A percentile compares a stretch with the other conserved stretches of the same genome.
These are phyloP conservation scores for Heterotis niloticus DNA, from an alignment of 2,113 vertebrate species.

Conservation along the genomic window DNA sequence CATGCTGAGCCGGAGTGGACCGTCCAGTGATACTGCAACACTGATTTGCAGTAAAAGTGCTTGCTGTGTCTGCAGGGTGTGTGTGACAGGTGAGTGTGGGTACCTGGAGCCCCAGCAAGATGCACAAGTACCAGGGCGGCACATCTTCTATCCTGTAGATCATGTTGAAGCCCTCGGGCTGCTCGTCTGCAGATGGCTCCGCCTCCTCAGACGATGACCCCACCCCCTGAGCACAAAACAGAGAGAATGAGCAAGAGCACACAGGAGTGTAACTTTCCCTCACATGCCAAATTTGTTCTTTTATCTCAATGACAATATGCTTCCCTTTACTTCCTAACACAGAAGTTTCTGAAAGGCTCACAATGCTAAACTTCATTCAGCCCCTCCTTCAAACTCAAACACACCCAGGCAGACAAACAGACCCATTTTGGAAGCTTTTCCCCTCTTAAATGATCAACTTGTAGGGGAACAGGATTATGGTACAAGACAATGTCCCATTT, in stretches of 20 bases:
- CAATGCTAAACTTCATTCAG: background rate
- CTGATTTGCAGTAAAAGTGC: background rate
- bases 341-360: background rate
- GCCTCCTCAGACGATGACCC: background rate
- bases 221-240: constrained; percentile 14
- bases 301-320: background rate
- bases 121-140: constrained; percentile 93
- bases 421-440: background rate
- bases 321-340: background rate
- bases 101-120: constrained; percentile 93
- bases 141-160: constrained; percentile 89
- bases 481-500: background rate
- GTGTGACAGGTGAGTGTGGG: background rate
- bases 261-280: background rate
- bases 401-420: background rate
- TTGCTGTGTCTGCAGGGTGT: background rate
- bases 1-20: too few relatives aligned
- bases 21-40: background rate
- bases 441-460: constrained; percentile 1
- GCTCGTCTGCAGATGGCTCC: constrained; percentile 16
- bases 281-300: background rate
- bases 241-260: constrained; percentile 8
- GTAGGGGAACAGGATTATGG: background rate
- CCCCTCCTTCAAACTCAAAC: background rate
- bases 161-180: constrained; percentile 69